Evolutionary conservation across 2,797 vertebrate genomes (phyloP).

Genomic region (Phalanger gymnotis): DNA sequence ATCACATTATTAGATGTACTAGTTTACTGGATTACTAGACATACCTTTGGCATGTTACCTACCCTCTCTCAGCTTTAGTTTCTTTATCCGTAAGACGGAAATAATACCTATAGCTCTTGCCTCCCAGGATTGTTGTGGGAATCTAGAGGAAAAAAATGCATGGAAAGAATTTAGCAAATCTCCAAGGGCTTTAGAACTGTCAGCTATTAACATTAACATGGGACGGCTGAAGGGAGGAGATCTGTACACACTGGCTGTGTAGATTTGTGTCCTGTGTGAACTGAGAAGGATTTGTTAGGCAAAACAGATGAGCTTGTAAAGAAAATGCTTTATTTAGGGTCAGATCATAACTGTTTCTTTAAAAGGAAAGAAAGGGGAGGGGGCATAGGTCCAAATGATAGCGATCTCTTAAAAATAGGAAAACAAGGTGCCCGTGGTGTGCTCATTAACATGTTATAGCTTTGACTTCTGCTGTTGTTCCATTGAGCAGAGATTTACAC

Average conservation of each 20-base stretch:
- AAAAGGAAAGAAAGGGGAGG: not conserved
- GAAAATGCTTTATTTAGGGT: not conserved
- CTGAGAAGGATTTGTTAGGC: not conserved
- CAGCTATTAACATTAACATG: not conserved
- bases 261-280: not conserved
- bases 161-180: not conserved
- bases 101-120: not conserved
- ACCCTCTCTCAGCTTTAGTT: not conserved
- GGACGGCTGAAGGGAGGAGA: not conserved
- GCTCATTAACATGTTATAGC: not conserved
- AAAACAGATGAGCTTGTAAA: not conserved
- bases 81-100: not conserved
- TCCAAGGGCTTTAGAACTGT: not conserved
- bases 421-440: not conserved
- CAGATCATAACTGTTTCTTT: not conserved
- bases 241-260: not conserved
- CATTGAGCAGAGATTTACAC: constrained; percentile 1
- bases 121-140: not conserved
- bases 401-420: constrained; percentile 16
- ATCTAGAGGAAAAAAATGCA: not conserved
- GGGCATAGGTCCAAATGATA: not conserved
- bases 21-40: not conserved
- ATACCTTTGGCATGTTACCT: not conserved
- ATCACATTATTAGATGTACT: not conserved
- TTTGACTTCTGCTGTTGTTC: constrained; percentile 12